These are phyloP conservation scores for Chaetodon trifasciatus DNA, from an alignment of 2,797 vertebrate species.

Conservation along the genomic window DNA sequence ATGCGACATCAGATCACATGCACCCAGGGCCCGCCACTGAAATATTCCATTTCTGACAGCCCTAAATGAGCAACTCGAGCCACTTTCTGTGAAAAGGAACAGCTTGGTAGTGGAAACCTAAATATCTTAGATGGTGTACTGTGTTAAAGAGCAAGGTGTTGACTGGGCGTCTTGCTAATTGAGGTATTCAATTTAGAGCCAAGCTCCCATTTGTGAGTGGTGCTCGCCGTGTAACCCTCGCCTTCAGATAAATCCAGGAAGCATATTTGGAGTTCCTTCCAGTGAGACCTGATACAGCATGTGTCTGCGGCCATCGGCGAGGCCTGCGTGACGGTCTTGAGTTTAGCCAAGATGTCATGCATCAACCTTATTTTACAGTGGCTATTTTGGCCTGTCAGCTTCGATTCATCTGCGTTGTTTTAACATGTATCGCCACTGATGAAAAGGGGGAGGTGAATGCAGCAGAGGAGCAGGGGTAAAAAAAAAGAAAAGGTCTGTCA, in stretches of 20 bases:
- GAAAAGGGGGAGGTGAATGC: constrained; percentile 41
- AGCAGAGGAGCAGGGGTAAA: constrained; percentile 1
- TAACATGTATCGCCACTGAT: constrained; percentile 58
- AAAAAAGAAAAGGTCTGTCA: constrained; percentile 31
- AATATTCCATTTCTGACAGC: constrained; percentile 45
- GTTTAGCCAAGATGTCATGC: constrained; percentile 57
- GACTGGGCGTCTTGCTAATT: constrained; percentile 73
- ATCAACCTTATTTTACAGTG: constrained; percentile 57
- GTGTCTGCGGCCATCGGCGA: constrained; percentile 53
- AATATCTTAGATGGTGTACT: constrained; percentile 35
- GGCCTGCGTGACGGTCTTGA: constrained; percentile 33
- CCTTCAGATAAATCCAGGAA: constrained; percentile 63
- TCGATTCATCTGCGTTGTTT: constrained; percentile 55
- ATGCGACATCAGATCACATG: constrained; percentile 55
- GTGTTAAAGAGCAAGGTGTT: constrained; percentile 68
- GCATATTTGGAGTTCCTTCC: constrained; percentile 70
- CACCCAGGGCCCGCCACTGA: constrained; percentile 37
- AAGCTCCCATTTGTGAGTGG: constrained; percentile 62
- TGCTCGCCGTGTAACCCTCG: constrained; percentile 41
- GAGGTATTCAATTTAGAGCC: constrained; percentile 69
- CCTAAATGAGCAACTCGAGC: constrained; percentile 51
- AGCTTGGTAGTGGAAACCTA: constrained; percentile 52
- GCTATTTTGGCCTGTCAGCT: constrained; percentile 62
- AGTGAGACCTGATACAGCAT: constrained; percentile 63
- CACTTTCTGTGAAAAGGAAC: constrained; percentile 46